Evolutionary conservation across 2,797 vertebrate species (phyloP).

Genomic region (Aldrovandia affinis): DNA sequence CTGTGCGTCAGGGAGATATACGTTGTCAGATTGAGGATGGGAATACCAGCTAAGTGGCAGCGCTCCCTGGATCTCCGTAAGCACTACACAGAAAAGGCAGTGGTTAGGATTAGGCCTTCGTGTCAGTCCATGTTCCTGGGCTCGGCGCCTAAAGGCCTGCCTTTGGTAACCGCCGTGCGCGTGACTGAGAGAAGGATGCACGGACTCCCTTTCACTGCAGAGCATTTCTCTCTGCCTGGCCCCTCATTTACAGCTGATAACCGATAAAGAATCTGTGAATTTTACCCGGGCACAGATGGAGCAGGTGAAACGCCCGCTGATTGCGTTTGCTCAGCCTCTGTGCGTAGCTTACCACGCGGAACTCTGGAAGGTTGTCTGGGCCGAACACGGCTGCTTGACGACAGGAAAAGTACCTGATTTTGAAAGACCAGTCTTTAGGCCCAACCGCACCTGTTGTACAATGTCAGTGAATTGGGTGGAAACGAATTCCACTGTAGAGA

Average conservation of each 20-base stretch:
- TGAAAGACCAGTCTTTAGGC: not conserved
- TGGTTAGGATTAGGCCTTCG: not conserved
- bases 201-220: too few relatives aligned
- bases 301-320: not conserved
- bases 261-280: too few relatives aligned
- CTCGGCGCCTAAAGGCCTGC: not conserved
- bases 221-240: not conserved
- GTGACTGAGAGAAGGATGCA: not conserved
- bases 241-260: not conserved
- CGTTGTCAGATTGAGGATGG: not conserved
- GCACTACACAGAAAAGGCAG: not conserved
- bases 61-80: not conserved
- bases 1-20: not conserved
- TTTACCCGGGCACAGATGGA: not conserved
- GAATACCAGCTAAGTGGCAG: not conserved
- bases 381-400: not conserved
- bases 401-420: not conserved
- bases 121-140: not conserved
- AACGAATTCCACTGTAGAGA: not conserved
- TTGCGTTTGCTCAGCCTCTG: not conserved
- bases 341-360: not conserved
- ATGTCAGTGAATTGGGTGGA: not conserved
- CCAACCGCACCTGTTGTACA: not conserved
- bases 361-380: not conserved
- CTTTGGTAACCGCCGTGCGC: not conserved